Evolutionary conservation across 2,888 invertebrate species (phyloP).

Genomic region (Dasysyrphus albostriatus): DNA sequence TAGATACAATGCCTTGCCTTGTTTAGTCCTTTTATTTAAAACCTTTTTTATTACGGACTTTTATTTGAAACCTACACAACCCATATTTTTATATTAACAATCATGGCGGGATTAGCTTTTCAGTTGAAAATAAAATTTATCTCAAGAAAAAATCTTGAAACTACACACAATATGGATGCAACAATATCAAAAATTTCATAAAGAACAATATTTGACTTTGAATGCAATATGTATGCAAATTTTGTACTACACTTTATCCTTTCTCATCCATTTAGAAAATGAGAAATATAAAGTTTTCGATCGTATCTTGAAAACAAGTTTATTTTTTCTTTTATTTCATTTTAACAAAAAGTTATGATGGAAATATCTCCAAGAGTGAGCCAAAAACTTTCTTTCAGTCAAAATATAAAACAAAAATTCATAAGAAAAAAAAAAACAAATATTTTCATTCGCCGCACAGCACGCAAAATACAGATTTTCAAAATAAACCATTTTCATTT

Average conservation of each 20-base stretch:
- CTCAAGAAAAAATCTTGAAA: neutral
- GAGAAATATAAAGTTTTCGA: conserved; percentile 14
- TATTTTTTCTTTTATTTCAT: neutral
- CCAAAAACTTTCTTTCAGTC: conserved; percentile 13
- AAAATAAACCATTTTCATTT: conserved; percentile 3
- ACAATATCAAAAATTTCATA: conserved; percentile 1
- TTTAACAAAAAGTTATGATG: conserved; percentile 31
- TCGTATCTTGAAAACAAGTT: conserved; percentile 22
- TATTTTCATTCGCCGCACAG: conserved; percentile 1
- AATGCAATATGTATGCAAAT: conserved; percentile 36
- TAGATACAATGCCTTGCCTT: too few species aligned
- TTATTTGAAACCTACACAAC: neutral
- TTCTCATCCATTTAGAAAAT: neutral
- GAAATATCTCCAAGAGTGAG: conserved; percentile 29
- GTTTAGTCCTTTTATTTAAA: too few species aligned
- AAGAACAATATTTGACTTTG: conserved; percentile 11
- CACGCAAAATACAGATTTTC: neutral
- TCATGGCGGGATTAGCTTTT: neutral
- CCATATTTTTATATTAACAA: neutral
- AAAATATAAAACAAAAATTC: neutral
- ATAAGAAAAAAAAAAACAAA: neutral
- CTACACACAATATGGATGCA: conserved; percentile 1
- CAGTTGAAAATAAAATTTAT: neutral
- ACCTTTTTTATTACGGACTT: too few species aligned
- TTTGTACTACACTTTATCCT: neutral